phyloP scores from a whole-genome alignment of 2,888 invertebrate species.

The Xanthorhoe designata region DNA sequence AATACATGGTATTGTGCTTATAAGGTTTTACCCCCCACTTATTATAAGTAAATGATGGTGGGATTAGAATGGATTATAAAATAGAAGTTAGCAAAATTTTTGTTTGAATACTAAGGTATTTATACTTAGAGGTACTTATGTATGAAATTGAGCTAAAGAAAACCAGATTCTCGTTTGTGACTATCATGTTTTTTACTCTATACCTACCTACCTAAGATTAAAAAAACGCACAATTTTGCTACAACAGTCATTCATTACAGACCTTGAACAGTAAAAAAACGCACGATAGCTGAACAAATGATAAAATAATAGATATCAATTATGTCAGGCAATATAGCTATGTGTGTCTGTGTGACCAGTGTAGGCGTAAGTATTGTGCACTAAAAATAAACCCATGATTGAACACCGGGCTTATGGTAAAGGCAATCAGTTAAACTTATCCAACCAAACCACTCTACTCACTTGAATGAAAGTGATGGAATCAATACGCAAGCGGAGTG shows the following conservation, averaged over 20 bases:
- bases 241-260: not conserved
- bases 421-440: conserved; percentile 19
- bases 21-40: no score
- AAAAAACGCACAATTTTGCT: not conserved
- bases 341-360: conserved; percentile 14
- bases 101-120: no score
- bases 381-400: conserved; percentile 39
- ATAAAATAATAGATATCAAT: conserved; percentile 20
- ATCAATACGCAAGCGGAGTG: conserved; percentile 29
- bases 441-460: conserved; percentile 32
- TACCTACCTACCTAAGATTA: not conserved
- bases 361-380: conserved; percentile 29
- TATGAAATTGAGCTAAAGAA: not conserved
- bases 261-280: conserved; percentile 11
- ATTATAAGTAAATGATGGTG: no score
- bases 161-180: not conserved
- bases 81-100: no score
- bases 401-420: conserved; percentile 23
- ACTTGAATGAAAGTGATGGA: conserved; percentile 41
- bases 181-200: not conserved
- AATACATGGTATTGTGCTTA: no score
- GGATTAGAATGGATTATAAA: no score
- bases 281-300: conserved; percentile 5
- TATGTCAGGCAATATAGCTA: conserved; percentile 11
- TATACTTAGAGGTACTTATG: no score